phyloP scores from a whole-genome alignment of 2,888 invertebrate genomes.

The Leptopilina drosophilae region DNA sequence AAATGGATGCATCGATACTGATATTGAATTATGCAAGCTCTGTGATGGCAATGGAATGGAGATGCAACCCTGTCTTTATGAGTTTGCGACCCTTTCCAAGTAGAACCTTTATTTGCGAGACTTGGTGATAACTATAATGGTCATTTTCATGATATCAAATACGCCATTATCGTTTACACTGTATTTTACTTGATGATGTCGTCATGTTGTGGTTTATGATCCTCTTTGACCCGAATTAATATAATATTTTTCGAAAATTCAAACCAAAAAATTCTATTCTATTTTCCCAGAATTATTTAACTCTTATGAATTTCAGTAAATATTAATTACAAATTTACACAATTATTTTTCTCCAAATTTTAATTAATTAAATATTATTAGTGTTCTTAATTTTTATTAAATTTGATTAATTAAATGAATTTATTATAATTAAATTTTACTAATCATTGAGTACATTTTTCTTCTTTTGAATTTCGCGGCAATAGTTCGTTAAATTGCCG shows the following conservation, averaged over 20 bases:
- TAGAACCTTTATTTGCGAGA: conserved; percentile 59
- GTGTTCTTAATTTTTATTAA: no score
- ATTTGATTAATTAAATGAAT: no score
- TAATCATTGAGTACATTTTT: no score
- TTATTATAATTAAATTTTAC: no score
- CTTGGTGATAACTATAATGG: conserved; percentile 70
- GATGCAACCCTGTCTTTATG: conserved; percentile 53
- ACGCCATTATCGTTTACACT: conserved; percentile 64
- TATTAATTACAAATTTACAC: no score
- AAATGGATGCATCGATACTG: conserved; percentile 45
- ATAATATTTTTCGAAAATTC: background rate
- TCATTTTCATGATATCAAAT: conserved; percentile 63
- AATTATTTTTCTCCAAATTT: no score
- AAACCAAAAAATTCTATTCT: no score
- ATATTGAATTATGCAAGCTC: conserved; percentile 59
- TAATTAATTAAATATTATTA: no score
- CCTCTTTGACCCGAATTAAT: conserved; percentile 60
- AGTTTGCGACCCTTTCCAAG: conserved; percentile 45
- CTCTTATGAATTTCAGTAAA: no score
- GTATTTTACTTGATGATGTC: conserved; percentile 65
- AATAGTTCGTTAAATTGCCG: no score
- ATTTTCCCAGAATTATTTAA: no score
- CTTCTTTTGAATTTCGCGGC: no score
- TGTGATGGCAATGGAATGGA: conserved; percentile 40
- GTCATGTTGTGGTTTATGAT: conserved; percentile 43